These are phyloP conservation scores for Luidia sarsii DNA, from an alignment of 53 echinoderm and acorn worm genomes.

Conservation along the genomic window DNA sequence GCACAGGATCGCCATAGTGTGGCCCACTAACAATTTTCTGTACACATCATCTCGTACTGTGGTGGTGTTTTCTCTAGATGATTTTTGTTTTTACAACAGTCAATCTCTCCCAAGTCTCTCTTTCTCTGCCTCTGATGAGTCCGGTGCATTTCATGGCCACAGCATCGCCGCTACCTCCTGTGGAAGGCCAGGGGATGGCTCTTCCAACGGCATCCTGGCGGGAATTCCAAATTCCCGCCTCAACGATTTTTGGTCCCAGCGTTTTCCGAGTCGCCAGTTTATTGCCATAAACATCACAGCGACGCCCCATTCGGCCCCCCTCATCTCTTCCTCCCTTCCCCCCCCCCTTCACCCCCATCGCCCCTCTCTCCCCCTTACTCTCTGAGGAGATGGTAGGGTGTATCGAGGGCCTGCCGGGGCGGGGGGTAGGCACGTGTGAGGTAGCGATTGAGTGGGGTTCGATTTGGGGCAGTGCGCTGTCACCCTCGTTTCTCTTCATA, in stretches of 20 bases:
- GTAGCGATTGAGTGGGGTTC: neutral
- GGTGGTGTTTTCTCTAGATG: neutral
- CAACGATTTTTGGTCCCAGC: slow-evolving; percentile 61
- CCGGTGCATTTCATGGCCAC: slow-evolving; percentile 3
- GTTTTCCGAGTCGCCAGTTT: slow-evolving; percentile 49
- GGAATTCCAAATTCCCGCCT: slow-evolving; percentile 46
- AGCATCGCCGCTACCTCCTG: slow-evolving; percentile 7
- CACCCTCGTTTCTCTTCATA: slow-evolving; percentile 22
- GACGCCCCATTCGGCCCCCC: slow-evolving; percentile 30
- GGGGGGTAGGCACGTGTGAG: no score
- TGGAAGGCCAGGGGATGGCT: no score
- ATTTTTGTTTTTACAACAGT: neutral
- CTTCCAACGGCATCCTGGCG: slow-evolving; percentile 24
- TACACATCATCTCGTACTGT: no score
- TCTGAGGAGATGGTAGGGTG: no score
- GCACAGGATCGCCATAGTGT: no score
- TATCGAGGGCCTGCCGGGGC: no score
- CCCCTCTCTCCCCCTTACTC: no score
- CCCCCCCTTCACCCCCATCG: no score
- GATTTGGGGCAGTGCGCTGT: neutral
- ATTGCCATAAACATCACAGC: slow-evolving; percentile 56
- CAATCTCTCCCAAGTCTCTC: no score
- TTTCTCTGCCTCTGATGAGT: no score
- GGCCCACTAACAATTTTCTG: no score
- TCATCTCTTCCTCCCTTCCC: no score